A percentile compares a stretch with the other conserved stretches of the same genome.
Conservation (phyloP, 2,113 vertebrate species). For the Corydoras sp. region DNA sequence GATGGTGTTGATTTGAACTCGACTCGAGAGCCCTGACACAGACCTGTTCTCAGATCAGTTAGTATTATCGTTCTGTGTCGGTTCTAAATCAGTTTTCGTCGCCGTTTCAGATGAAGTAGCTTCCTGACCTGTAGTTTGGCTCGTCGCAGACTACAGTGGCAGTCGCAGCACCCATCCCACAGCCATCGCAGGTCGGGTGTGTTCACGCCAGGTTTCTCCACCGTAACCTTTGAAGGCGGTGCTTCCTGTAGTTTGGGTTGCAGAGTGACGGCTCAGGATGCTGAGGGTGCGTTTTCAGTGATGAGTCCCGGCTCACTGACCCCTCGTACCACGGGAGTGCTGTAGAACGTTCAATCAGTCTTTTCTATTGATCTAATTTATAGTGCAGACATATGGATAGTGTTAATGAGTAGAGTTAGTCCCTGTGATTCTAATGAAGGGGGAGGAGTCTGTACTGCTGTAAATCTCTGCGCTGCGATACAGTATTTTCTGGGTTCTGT, state of each 20-base stretch:
- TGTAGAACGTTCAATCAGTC: slow-evolving; percentile 31
- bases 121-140: not conserved
- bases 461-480: slow-evolving; percentile 56
- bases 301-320: too few relatives aligned
- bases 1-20: too few relatives aligned
- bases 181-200: too few relatives aligned
- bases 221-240: too few relatives aligned
- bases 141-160: not conserved
- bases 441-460: slow-evolving; percentile 70
- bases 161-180: too few relatives aligned
- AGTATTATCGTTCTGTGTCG: not conserved
- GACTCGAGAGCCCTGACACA: too few relatives aligned
- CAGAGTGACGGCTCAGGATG: too few relatives aligned
- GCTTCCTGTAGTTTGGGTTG: too few relatives aligned
- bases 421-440: slow-evolving; percentile 49
- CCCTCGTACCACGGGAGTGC: slow-evolving; percentile 19
- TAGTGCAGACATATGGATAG: slow-evolving; percentile 69
- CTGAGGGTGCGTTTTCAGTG: too few relatives aligned
- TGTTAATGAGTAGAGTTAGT: slow-evolving; percentile 64
- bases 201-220: too few relatives aligned
- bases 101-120: not conserved
- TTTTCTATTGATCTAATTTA: slow-evolving; percentile 77
- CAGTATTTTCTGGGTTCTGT: slow-evolving; percentile 55
- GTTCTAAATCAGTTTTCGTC: not conserved
- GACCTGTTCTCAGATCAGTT: too few relatives aligned